phyloP scores from a whole-genome alignment of 2,797 vertebrate species.

The Atherinosoma microstoma region DNA sequence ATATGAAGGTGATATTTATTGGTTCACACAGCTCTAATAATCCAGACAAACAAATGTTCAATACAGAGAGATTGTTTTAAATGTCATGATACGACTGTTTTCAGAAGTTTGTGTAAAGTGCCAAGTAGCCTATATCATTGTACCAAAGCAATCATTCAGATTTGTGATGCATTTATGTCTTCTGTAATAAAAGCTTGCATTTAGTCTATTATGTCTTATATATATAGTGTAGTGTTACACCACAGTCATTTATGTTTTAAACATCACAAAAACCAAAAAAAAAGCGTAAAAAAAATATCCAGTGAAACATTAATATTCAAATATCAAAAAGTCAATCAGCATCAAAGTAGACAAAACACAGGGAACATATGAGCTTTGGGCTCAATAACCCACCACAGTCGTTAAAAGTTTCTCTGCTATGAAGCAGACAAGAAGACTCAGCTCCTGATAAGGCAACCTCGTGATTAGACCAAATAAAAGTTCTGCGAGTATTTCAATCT shows the following conservation, averaged over 20 bases:
- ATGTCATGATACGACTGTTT: neutral
- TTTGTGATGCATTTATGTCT: neutral
- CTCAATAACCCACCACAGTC: conserved; percentile 34
- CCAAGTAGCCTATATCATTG: neutral
- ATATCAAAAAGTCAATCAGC: conserved; percentile 30
- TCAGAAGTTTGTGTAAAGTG: neutral
- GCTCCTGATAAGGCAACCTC: conserved; percentile 44
- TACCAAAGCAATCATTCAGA: neutral
- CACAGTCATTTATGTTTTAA: conserved; percentile 8
- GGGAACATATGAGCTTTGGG: conserved; percentile 46
- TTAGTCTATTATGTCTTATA: neutral
- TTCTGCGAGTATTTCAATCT: conserved; percentile 54
- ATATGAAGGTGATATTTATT: no score
- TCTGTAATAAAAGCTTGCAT: neutral
- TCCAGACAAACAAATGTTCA: neutral
- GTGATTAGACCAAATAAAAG: conserved; percentile 56
- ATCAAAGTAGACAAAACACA: conserved; percentile 35
- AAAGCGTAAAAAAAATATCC: conserved; percentile 10
- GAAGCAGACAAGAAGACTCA: conserved; percentile 30
- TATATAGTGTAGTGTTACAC: neutral
- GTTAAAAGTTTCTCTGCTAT: conserved; percentile 30
- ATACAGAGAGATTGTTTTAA: neutral
- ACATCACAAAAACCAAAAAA: neutral
- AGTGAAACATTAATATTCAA: conserved; percentile 22
- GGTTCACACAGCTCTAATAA: no score